Percentiles rank a stretch among this genome's conserved stretches.
Conservation (phyloP, 2,888 invertebrate species). For the Platycnemis pennipes region DNA sequence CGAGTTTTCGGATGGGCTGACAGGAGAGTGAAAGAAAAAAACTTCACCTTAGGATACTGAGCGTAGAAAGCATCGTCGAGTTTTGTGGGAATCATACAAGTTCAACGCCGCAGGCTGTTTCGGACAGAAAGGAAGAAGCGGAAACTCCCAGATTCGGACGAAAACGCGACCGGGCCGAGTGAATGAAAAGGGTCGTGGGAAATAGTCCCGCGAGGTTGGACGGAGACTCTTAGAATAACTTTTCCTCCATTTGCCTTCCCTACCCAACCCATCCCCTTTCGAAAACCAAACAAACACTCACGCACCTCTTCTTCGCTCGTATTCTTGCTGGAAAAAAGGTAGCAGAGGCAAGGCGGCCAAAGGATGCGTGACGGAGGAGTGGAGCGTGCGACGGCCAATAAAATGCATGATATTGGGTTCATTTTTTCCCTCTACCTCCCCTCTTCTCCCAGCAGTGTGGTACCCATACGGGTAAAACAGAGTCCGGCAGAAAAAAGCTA, state of each 20-base stretch:
- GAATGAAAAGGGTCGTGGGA: slow-evolving; percentile 57
- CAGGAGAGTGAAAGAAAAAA: neutral
- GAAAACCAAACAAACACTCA: neutral
- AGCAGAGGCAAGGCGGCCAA: neutral
- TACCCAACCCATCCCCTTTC: neutral
- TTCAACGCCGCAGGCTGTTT: neutral
- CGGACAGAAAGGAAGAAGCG: neutral
- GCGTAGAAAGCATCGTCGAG: slow-evolving; percentile 33
- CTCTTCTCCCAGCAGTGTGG: neutral
- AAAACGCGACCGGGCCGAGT: slow-evolving; percentile 2
- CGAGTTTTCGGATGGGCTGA: slow-evolving; percentile 18
- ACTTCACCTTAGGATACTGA: neutral
- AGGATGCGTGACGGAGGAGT: slow-evolving; percentile 45
- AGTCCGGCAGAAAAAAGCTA: slow-evolving; percentile 14
- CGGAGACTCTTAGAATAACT: neutral
- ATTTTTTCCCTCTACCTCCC: neutral
- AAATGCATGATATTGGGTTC: slow-evolving; percentile 37
- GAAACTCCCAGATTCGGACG: neutral
- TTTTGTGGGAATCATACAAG: slow-evolving; percentile 35
- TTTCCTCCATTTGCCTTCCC: neutral
- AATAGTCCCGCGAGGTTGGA: neutral
- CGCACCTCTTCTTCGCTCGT: neutral
- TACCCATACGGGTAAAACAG: neutral
- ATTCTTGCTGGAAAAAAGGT: neutral
- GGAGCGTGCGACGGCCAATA: slow-evolving; percentile 21